These are phyloP conservation scores for Hylaeus volcanicus DNA, from an alignment of 1,140 invertebrate species.

Conservation along the genomic window DNA sequence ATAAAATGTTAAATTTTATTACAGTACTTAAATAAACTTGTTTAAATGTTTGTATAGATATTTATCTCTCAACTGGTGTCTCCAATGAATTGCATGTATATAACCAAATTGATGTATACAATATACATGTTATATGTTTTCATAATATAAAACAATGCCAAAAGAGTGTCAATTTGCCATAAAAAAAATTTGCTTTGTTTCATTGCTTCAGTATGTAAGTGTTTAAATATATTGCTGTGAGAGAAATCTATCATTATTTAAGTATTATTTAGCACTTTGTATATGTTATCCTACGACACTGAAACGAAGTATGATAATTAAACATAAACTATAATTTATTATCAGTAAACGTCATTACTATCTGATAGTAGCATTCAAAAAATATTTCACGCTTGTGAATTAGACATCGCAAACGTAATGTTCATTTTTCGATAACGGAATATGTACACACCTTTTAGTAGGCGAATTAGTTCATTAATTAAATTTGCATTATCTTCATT, in stretches of 20 bases:
- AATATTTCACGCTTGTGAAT: background rate
- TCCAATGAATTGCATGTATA: background rate
- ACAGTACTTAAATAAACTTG: background rate
- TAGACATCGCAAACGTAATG: too few species aligned
- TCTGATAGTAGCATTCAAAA: background rate
- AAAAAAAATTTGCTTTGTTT: constrained; percentile 22
- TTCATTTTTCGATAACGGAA: background rate
- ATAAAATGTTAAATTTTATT: constrained; percentile 5
- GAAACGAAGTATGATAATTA: background rate
- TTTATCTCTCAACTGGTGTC: constrained; percentile 2
- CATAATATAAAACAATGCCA: constrained; percentile 4
- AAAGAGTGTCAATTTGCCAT: constrained; percentile 16
- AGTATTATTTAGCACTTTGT: constrained; percentile 13
- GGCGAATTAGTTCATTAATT: background rate
- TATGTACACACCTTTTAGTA: background rate
- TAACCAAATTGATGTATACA: too few species aligned
- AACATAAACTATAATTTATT: background rate
- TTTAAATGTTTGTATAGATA: background rate
- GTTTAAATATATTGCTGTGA: constrained; percentile 29
- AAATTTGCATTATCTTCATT: background rate
- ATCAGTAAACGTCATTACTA: background rate
- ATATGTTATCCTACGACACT: background rate
- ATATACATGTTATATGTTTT: too few species aligned
- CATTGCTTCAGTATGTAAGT: constrained; percentile 11
- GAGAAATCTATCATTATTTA: constrained; percentile 14